Conservation (phyloP, 2,888 invertebrate genomes). For the Tromatobia lineatoria region DNA sequence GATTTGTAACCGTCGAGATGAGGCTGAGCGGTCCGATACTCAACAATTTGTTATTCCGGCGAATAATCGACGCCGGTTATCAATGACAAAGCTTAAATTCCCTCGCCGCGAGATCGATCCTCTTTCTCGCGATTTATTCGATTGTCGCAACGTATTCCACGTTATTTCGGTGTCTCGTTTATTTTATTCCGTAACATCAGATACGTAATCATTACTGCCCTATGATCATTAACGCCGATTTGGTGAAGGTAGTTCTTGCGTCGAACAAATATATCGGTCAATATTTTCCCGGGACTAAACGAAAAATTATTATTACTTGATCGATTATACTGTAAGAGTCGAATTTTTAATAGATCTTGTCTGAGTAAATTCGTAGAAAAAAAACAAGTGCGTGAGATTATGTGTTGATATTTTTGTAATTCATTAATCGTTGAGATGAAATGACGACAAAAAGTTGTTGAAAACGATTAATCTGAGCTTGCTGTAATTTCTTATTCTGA, state of each 20-base stretch:
- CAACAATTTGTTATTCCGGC: conserved; percentile 54
- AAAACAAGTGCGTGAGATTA: background rate
- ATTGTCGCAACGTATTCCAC: conserved; percentile 39
- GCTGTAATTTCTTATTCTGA: background rate
- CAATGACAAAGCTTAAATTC: conserved; percentile 29
- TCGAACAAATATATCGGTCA: background rate
- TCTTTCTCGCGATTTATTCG: conserved; percentile 31
- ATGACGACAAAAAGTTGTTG: background rate
- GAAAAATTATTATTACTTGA: background rate
- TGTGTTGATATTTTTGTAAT: background rate
- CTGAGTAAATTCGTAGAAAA: background rate
- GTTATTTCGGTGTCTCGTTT: conserved; percentile 50
- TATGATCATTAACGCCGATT: conserved; percentile 3
- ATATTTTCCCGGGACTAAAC: background rate
- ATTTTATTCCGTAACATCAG: conserved; percentile 51
- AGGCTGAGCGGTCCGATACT: conserved; percentile 26
- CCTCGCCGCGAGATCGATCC: conserved; percentile 41
- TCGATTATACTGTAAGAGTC: background rate
- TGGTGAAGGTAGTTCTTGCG: conserved; percentile 1
- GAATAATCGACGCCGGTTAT: conserved; percentile 24
- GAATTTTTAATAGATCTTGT: background rate
- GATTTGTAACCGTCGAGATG: conserved; percentile 27
- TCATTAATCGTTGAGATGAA: background rate
- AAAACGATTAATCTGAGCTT: background rate
- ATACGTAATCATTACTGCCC: conserved; percentile 35